These are phyloP conservation scores for Nestor notabilis DNA, from an alignment of 2,113 vertebrate species.

Conservation along the genomic window DNA sequence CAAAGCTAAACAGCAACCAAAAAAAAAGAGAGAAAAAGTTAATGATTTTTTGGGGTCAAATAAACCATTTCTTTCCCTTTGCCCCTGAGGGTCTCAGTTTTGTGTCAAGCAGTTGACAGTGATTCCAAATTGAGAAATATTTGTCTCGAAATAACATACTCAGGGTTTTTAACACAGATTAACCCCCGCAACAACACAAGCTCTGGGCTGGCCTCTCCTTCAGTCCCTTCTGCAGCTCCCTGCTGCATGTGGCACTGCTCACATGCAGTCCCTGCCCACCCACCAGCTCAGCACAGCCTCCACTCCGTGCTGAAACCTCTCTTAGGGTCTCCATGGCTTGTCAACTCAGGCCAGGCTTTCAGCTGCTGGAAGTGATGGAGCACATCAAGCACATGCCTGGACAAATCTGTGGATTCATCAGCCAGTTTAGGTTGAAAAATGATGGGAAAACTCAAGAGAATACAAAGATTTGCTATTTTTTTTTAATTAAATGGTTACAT, in stretches of 20 bases:
- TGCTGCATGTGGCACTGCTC: not conserved
- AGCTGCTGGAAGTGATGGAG: not conserved
- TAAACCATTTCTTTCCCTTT: not conserved
- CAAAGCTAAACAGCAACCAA: not conserved
- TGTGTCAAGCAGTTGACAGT: not conserved
- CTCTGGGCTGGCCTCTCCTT: not conserved
- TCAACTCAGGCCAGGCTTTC: not conserved
- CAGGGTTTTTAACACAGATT: not conserved
- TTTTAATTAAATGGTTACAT: not conserved
- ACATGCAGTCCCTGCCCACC: rapidly evolving
- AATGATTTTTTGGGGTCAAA: not conserved
- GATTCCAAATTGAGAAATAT: not conserved
- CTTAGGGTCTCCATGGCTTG: not conserved
- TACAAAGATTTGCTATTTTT: not conserved
- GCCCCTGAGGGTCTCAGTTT: not conserved
- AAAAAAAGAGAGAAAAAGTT: not conserved
- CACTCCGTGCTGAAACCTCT: not conserved
- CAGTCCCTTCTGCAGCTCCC: not conserved
- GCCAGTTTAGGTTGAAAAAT: not conserved
- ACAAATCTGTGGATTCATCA: not conserved
- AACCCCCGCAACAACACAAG: not conserved
- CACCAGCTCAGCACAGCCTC: not conserved
- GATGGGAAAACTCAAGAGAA: not conserved
- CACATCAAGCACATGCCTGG: not conserved
- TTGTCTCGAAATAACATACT: not conserved